These are phyloP conservation scores for Tetranychus urticae DNA, from an alignment of 1,140 invertebrate genomes.

Conservation along the genomic window DNA sequence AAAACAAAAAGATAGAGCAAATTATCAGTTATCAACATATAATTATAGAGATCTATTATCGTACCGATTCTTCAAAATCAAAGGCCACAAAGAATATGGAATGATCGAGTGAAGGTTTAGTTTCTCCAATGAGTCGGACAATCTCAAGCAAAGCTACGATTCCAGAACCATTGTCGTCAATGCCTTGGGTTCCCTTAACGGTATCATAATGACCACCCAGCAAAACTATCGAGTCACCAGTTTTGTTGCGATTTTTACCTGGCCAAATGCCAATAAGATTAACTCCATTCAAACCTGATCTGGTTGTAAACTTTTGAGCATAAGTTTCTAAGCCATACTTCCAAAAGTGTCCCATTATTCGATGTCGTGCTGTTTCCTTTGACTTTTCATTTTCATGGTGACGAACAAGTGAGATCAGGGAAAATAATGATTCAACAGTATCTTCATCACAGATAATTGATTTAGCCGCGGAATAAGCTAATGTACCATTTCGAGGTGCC, in stretches of 20 bases:
- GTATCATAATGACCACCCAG: neutral
- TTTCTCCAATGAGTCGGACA: constrained; percentile 17
- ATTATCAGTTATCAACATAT: constrained; percentile 9
- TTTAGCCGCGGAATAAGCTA: too few species aligned
- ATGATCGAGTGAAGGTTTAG: constrained; percentile 16
- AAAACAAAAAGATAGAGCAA: neutral
- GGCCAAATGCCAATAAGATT: constrained; percentile 22
- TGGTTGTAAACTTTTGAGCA: neutral
- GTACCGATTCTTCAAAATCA: constrained; percentile 13
- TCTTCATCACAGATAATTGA: too few species aligned
- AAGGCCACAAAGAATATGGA: constrained; percentile 23
- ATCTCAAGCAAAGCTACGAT: constrained; percentile 21
- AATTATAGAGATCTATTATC: constrained; percentile 1
- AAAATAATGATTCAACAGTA: too few species aligned
- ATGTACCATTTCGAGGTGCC: too few species aligned
- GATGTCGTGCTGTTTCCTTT: neutral
- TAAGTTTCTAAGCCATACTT: neutral
- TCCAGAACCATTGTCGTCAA: constrained; percentile 24
- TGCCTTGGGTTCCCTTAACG: constrained; percentile 7
- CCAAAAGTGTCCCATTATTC: neutral
- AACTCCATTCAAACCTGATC: constrained; percentile 12
- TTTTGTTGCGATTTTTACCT: constrained; percentile 16
- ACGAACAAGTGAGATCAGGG: neutral
- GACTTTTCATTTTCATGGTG: neutral
- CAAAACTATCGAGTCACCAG: constrained; percentile 15